Evolutionary conservation across 2,888 invertebrate species (phyloP).

Genomic region (Rhorus exstirpatorius): DNA sequence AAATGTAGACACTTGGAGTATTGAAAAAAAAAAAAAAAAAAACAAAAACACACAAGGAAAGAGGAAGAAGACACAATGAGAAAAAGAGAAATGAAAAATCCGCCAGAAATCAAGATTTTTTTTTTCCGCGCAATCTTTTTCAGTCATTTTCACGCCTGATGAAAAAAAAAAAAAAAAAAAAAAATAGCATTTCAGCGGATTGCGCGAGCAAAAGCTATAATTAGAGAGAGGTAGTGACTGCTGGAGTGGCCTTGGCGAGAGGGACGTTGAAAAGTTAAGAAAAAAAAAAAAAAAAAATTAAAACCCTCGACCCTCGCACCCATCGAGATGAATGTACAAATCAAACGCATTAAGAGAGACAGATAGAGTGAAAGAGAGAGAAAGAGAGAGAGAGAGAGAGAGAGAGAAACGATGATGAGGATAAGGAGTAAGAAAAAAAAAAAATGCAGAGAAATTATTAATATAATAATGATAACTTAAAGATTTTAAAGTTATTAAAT

Average conservation of each 20-base stretch:
- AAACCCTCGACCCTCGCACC: conserved; percentile 78
- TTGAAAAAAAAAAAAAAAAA: conserved; percentile 46
- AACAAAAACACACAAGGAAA: conserved; percentile 41
- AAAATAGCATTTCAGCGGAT: conserved; percentile 59
- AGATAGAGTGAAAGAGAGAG: conserved; percentile 72
- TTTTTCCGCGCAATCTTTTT: conserved; percentile 63
- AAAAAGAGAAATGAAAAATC: conserved; percentile 50
- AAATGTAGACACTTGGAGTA: conserved; percentile 51
- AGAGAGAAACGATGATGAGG: conserved; percentile 33
- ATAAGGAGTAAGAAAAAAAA: conserved; percentile 46
- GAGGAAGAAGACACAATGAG: conserved; percentile 19
- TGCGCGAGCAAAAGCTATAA: conserved; percentile 49
- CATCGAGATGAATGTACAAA: conserved; percentile 85
- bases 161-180: too few relatives aligned
- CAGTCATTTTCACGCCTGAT: conserved; percentile 66
- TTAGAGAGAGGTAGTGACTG: conserved; percentile 53
- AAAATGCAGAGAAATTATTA: conserved; percentile 82
- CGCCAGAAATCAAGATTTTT: conserved; percentile 59
- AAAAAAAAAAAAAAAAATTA: conserved; percentile 50
- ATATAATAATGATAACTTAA: conserved; percentile 84
- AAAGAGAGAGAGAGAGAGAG: conserved; percentile 68
- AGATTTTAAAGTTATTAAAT: conserved; percentile 84
- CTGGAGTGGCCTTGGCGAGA: conserved; percentile 69
- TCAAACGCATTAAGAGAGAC: conserved; percentile 80
- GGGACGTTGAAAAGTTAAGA: conserved; percentile 41